Evolutionary conservation across 2,888 invertebrate genomes (phyloP), one percentile per base, ranked within the genome.

Genomic region (Eristalinus aeneus): DNA sequence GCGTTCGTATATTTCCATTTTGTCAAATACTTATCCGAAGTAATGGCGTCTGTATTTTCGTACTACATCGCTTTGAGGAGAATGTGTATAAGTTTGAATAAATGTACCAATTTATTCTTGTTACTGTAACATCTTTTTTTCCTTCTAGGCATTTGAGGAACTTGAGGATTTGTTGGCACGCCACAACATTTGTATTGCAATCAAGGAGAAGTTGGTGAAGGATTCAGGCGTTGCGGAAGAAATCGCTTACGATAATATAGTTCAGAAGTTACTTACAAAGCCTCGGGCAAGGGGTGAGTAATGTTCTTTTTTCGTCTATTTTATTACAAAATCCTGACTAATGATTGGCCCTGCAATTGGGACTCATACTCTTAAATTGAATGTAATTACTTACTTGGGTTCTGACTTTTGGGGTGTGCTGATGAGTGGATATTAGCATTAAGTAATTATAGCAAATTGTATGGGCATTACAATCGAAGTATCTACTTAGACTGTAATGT

Each of bases 211-310:
- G 91, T 94, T 99, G 77, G 97, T 97, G 75, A 98, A 98, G 92
- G 98, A 98, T 93, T 98, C 98, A 0, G 98, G 98, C 16, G 98
- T 98, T 1, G 98, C 98, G 0, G 95, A 96, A 88, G 97, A 97
- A 90, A 94, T 94, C 10, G 96, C 96, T 58, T 98, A 98, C 91
- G 98, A 98, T 92, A 95, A 95, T 89, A 98, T 98, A 89, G 98
- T 98, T 0, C 95, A 95, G 89, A 96, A 96, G 89, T 94, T 98
- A 73, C 94, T 97, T 86, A 96, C 97, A 27, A 97, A 97, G 90
- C 96, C 97, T 0, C 94, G 97, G 88, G 98, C 98, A 0, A 94
- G 96, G 95, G 98, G 98, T 98, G 92, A 94, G 94, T 91, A 77
- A 54, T 78, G 32, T 11, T 60, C 53, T 53, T 32, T 46, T 2